Conservation (phyloP, 2,113 vertebrate genomes). For the Catharus fuscescens region DNA sequence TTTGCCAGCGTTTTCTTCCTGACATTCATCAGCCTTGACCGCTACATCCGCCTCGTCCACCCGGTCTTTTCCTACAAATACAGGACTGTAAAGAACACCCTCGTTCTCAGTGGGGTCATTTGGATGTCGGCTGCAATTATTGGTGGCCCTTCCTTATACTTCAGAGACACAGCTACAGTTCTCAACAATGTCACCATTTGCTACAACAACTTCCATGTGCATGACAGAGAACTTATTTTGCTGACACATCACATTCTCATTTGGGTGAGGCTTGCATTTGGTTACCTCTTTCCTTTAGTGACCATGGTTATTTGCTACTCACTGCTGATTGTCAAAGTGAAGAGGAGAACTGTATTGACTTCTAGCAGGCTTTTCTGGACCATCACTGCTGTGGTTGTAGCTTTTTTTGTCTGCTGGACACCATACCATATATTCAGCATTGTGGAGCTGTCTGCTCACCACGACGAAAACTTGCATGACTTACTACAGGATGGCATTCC, state of each 20-base stretch:
- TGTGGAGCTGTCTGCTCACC: slow-evolving; percentile 87
- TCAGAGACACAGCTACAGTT: slow-evolving; percentile 80
- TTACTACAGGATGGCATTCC: slow-evolving; percentile 85
- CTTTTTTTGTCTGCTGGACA: slow-evolving; percentile 93
- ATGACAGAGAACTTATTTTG: slow-evolving; percentile 64
- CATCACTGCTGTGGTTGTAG: slow-evolving; percentile 84
- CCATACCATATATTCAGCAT: slow-evolving; percentile 91
- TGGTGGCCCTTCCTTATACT: slow-evolving; percentile 85
- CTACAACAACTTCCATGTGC: slow-evolving; percentile 88
- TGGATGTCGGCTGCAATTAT: slow-evolving; percentile 82
- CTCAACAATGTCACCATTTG: slow-evolving; percentile 80
- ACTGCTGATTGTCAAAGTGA: slow-evolving; percentile 81
- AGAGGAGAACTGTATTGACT: slow-evolving; percentile 69
- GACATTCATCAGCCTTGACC: slow-evolving; percentile 90
- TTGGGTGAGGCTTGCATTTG: slow-evolving; percentile 81
- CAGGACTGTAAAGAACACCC: slow-evolving; percentile 75
- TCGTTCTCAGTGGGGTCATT: slow-evolving; percentile 71
- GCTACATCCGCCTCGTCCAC: slow-evolving; percentile 85
- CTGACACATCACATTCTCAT: slow-evolving; percentile 82
- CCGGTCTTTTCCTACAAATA: slow-evolving; percentile 78
- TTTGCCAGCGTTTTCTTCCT: slow-evolving; percentile 96
- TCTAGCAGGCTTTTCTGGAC: slow-evolving; percentile 88
- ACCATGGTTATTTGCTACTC: slow-evolving; percentile 92
- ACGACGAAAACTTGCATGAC: slow-evolving; percentile 62
- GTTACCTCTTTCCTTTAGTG: slow-evolving; percentile 89